These are phyloP conservation scores for Lucifuga dentata DNA, from an alignment of 2,113 vertebrate species.

Conservation along the genomic window DNA sequence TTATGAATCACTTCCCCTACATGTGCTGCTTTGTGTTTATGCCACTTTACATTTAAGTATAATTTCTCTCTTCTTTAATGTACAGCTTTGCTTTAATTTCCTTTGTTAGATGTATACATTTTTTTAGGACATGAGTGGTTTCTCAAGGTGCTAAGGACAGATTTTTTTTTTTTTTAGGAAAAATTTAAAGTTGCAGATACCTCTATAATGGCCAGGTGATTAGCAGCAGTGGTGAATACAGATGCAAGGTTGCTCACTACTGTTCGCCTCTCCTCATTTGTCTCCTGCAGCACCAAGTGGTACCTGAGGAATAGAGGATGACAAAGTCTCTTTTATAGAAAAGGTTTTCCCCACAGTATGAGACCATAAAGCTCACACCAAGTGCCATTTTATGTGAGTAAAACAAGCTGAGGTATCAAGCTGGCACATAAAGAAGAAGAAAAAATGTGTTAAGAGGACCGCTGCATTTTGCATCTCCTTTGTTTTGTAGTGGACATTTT, in stretches of 20 bases:
- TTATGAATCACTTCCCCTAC: too few species aligned
- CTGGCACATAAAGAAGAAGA: background rate
- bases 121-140: too few species aligned
- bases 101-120: too few species aligned
- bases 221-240: conserved; percentile 69
- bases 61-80: too few species aligned
- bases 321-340: background rate
- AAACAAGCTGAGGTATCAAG: background rate
- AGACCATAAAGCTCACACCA: background rate
- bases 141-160: too few species aligned
- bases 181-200: conserved; percentile 56
- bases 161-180: too few species aligned
- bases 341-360: background rate
- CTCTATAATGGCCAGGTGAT: conserved; percentile 78
- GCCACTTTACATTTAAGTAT: too few species aligned
- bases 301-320: conserved; percentile 70
- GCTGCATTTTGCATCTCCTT: background rate
- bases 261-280: conserved; percentile 79
- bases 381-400: background rate
- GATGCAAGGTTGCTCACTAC: conserved; percentile 78
- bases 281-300: conserved; percentile 83
- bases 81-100: too few species aligned
- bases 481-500: background rate
- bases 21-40: too few species aligned
- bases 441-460: too few species aligned